Evolutionary conservation across 1,140 invertebrate species (phyloP).

Genomic region (Pachyrhynchus sulphureomaculatus): DNA sequence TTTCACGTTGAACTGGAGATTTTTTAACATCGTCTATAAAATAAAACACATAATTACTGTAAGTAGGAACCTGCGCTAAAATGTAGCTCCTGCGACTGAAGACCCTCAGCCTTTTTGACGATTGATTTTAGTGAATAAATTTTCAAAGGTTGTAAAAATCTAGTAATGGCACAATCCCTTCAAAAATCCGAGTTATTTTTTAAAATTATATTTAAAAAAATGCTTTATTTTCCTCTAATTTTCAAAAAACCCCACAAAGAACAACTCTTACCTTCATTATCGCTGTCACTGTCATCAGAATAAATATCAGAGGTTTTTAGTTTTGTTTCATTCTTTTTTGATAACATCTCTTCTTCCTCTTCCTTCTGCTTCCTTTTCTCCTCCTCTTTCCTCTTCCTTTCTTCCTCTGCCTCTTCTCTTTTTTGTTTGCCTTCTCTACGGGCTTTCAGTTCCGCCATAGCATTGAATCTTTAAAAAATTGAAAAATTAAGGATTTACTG

Average conservation of each 20-base stretch:
- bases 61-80: too few relatives aligned
- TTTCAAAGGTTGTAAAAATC: too few relatives aligned
- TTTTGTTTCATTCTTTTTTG: conserved; percentile 59
- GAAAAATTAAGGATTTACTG: background rate
- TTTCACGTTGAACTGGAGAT: conserved; percentile 10
- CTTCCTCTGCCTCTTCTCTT: conserved; percentile 57
- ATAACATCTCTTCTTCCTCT: conserved; percentile 57
- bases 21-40: background rate
- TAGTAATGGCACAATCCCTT: too few relatives aligned
- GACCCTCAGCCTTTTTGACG: background rate
- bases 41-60: background rate
- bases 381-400: conserved; percentile 55
- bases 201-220: too few relatives aligned
- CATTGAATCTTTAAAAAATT: conserved; percentile 67
- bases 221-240: too few relatives aligned
- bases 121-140: too few relatives aligned
- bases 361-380: conserved; percentile 64
- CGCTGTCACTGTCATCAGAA: conserved; percentile 90
- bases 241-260: too few relatives aligned
- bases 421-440: conserved; percentile 73
- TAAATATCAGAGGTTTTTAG: conserved; percentile 94
- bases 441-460: conserved; percentile 88
- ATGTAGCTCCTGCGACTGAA: background rate
- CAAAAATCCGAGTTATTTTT: too few relatives aligned
- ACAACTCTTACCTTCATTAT: conserved; percentile 55